Percentiles rank a stretch among this genome's conserved stretches.
Conservation (phyloP, 2,797 vertebrate genomes). For the Alectoris magna region DNA sequence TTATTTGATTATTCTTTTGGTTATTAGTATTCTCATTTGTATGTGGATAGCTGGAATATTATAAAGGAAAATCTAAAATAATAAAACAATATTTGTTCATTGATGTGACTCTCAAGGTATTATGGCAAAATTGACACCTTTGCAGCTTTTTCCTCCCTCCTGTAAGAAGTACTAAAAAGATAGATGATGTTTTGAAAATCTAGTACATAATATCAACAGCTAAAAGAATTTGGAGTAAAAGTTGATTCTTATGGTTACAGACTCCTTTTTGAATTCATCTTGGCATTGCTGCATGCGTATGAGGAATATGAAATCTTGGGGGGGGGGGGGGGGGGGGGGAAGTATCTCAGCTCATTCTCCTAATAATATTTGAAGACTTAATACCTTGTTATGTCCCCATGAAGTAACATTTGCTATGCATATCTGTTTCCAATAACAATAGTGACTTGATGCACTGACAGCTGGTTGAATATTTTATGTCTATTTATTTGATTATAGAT, state of each 20-base stretch:
- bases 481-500: neutral
- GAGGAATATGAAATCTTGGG: neutral
- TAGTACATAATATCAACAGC: neutral
- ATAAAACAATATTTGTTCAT: neutral
- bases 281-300: neutral
- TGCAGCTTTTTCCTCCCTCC: accelerated
- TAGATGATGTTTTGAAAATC: neutral
- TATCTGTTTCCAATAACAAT: neutral
- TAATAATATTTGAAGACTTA: neutral
- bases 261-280: neutral
- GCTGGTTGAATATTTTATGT: neutral
- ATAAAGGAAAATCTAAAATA: neutral
- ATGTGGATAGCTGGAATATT: neutral
- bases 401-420: neutral
- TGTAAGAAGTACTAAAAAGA: neutral
- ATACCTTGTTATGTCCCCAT: neutral
- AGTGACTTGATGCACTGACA: neutral
- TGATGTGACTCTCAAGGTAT: neutral
- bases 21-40: neutral
- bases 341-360: neutral
- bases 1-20: neutral
- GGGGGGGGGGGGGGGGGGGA: too few species aligned
- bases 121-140: neutral
- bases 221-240: neutral
- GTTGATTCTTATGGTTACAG: neutral